Evolutionary conservation across 2,797 vertebrate species (phyloP).

Genomic region (Lacerta agilis): DNA sequence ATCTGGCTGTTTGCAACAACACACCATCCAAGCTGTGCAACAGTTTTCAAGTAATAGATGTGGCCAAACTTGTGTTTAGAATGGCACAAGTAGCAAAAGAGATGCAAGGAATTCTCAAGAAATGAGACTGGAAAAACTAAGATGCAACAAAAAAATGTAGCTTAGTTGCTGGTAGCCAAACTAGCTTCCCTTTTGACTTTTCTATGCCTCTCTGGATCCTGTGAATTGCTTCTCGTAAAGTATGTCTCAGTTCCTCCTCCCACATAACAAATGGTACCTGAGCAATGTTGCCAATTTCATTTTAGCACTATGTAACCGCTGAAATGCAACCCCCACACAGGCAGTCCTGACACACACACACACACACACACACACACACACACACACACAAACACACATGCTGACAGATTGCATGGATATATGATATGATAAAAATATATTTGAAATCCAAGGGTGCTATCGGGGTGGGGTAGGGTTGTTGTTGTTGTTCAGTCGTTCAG

Average conservation of each 20-base stretch:
- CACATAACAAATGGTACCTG: slow-evolving; percentile 38
- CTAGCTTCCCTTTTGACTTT: not conserved
- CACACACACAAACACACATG: too few species aligned
- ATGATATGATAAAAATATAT: slow-evolving; percentile 23
- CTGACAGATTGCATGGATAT: slow-evolving; percentile 24
- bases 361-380: too few species aligned
- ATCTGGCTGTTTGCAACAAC: not conserved
- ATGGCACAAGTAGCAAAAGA: not conserved
- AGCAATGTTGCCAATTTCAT: slow-evolving; percentile 16
- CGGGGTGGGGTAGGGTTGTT: too few species aligned
- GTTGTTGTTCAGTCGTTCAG: too few species aligned
- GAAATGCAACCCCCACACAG: slow-evolving; percentile 17
- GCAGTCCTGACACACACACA: not conserved
- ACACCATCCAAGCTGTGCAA: not conserved
- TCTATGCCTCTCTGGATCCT: not conserved
- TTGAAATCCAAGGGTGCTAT: not conserved
- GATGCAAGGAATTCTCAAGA: not conserved
- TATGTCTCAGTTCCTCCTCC: slow-evolving; percentile 20
- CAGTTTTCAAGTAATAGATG: not conserved
- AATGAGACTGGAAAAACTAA: not conserved
- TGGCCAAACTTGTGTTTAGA: not conserved
- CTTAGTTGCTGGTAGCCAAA: not conserved
- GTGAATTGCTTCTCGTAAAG: slow-evolving; percentile 19
- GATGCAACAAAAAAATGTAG: not conserved
- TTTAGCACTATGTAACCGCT: slow-evolving; percentile 27